Conservation (phyloP, 2,888 invertebrate species). For the Eristalis pertinax region DNA sequence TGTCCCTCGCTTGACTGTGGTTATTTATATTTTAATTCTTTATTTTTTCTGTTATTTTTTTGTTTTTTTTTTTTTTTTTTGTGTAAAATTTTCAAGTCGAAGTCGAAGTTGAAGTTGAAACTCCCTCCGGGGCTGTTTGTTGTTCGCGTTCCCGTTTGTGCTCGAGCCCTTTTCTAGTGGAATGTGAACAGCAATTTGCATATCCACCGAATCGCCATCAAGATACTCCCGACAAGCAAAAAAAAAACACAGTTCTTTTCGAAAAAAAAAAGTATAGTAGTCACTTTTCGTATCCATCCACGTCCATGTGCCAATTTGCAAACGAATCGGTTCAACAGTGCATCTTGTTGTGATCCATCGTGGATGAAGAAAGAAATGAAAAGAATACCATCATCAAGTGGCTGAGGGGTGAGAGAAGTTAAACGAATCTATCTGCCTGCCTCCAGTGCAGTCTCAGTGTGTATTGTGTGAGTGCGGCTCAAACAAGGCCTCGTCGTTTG, state of each 20-base stretch:
- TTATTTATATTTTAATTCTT: neutral
- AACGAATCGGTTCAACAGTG: conserved; percentile 10
- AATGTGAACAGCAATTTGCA: conserved; percentile 39
- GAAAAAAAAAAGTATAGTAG: neutral
- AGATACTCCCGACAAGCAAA: too few relatives aligned
- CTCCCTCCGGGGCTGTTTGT: too few relatives aligned
- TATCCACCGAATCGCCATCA: neutral
- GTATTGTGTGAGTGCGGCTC: conserved; percentile 13
- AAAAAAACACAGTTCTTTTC: neutral
- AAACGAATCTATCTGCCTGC: neutral
- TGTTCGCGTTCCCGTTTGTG: neutral
- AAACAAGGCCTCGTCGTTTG: conserved; percentile 54
- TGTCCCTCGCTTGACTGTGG: conserved; percentile 34
- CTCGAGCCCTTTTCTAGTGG: neutral
- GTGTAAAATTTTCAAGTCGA: neutral
- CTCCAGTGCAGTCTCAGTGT: neutral
- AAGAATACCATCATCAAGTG: conserved; percentile 1
- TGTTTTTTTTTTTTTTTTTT: neutral
- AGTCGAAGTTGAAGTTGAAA: neutral
- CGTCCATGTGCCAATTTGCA: conserved; percentile 27
- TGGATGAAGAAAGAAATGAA: conserved; percentile 1
- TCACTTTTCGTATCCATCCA: neutral
- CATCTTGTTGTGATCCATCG: conserved; percentile 26
- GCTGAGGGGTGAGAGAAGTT: neutral
- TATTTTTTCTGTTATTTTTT: neutral